Base-by-base conservation (phyloP, 1,140 invertebrate species). In the Tetranychus cinnabarinus region DNA sequence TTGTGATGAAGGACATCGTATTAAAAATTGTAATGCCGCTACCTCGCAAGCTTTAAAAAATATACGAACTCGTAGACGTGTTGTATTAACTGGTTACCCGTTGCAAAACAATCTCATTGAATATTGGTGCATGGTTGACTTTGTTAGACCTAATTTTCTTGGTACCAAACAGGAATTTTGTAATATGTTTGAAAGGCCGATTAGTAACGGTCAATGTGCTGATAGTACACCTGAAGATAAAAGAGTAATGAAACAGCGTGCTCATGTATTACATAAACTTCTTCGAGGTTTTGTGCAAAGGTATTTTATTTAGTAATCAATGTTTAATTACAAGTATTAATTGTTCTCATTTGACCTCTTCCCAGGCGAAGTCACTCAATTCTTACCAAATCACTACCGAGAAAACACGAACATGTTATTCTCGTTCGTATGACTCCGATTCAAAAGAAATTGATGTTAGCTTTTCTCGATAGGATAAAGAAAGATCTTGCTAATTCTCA, bases 51-150 rank as follows among this genome's bases (percentile, higher is more conserved):
- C 89, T 2, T 74, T 96, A 15, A 93, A 92, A 71, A 84, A 88
- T 67, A 90, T 96, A 74, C 75, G 82, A 62, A 93, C 89, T 1
- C 71, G 67, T 59, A 77, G 90, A 35, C 76, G 90, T 58, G 80
- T 96, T 33, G 88, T 95, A 1, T 74, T 96, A 5, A 96, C 91
- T 8, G 91, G 91, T 23, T 93, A 93, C 78, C 91, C 91, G 0
- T 71, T 96, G n/a, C 91, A 96, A 73, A 96, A 96, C 72, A 95
- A 95, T 75, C 72, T 96, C 1, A 72, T 91, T 35, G 91, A 96
- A 72, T 96, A 96, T 70, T 95, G 88, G 87, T 78, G 88, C 69
- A 92, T 92, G 88, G 88, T 93, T 3, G 88, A 95, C 67, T 96
- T 93, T 70, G 89, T 95, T 1, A 77, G 89, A 52, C 91, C 91